A percentile compares a stretch with the other conserved stretches of the same genome.
These are phyloP conservation scores for Acrobeloides nanus DNA, from an alignment of 2,888 invertebrate genomes.

Conservation along the genomic window DNA sequence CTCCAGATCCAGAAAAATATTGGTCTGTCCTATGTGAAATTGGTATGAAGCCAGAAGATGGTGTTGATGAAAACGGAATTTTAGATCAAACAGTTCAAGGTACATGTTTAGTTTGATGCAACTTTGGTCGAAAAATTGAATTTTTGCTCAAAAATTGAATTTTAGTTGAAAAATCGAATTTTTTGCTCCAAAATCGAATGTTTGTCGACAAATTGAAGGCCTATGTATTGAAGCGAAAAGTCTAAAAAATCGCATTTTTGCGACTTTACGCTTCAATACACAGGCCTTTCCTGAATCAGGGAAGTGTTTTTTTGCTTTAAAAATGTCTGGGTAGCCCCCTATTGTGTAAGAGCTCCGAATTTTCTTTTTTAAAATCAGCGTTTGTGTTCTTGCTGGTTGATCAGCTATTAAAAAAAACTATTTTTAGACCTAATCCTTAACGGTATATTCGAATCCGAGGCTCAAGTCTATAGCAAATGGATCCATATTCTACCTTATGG, in stretches of 20 bases:
- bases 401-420: not conserved
- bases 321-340: too few species aligned
- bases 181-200: too few species aligned
- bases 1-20: slow-evolving; percentile 27
- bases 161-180: too few species aligned
- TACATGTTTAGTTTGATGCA: slow-evolving; percentile 1
- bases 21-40: slow-evolving; percentile 44
- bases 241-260: too few species aligned
- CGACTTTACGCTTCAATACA: too few species aligned
- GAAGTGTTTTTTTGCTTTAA: too few species aligned
- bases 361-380: not conserved
- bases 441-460: slow-evolving; percentile 17
- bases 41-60: slow-evolving; percentile 21
- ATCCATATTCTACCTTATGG: slow-evolving; percentile 29
- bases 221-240: too few species aligned
- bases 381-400: not conserved
- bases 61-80: slow-evolving; percentile 19
- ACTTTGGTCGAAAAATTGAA: too few species aligned
- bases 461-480: slow-evolving; percentile 26
- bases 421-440: slow-evolving; percentile 22
- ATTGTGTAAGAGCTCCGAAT: not conserved
- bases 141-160: too few species aligned
- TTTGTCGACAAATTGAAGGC: too few species aligned
- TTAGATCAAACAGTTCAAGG: slow-evolving; percentile 24
- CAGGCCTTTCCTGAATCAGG: too few species aligned